Evolutionary conservation across 92 coral and sea anemone species (phyloP).

Genomic region (Galaxea fascicularis): DNA sequence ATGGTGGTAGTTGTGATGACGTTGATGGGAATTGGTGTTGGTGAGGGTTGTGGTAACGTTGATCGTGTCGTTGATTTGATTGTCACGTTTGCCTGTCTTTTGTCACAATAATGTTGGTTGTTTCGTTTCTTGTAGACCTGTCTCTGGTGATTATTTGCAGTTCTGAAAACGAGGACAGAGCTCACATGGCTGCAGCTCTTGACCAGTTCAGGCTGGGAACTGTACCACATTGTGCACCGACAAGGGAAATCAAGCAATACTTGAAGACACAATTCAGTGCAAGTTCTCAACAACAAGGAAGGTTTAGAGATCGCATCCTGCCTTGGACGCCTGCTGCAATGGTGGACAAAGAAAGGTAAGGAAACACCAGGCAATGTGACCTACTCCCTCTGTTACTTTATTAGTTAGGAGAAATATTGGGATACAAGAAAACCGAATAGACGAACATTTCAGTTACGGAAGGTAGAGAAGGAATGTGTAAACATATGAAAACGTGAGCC

Average conservation of each 20-base stretch:
- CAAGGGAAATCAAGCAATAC: constrained; percentile 57
- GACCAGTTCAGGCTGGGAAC: constrained; percentile 70
- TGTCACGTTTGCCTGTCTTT: neutral
- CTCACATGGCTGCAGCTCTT: constrained; percentile 85
- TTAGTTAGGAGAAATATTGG: too few relatives aligned
- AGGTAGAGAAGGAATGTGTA: neutral
- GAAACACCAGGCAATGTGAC: neutral
- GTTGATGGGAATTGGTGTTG: too few relatives aligned
- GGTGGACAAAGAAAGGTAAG: constrained; percentile 76
- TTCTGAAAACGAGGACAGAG: constrained; percentile 82
- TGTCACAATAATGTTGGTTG: neutral
- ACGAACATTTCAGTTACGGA: neutral
- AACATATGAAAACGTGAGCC: too few relatives aligned
- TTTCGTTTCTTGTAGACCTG: constrained; percentile 45
- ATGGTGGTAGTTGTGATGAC: neutral
- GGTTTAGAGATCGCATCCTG: constrained; percentile 48
- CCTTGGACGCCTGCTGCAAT: constrained; percentile 82
- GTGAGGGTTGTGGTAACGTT: neutral
- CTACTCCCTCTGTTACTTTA: neutral
- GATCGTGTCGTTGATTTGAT: neutral
- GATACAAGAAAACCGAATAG: too few relatives aligned
- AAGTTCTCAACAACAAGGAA: constrained; percentile 32
- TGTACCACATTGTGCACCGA: constrained; percentile 68
- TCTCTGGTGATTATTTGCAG: constrained; percentile 84
- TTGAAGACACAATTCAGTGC: constrained; percentile 60